Conservation (phyloP, 2,888 invertebrate species). For the Aleiodes leptofemur region DNA sequence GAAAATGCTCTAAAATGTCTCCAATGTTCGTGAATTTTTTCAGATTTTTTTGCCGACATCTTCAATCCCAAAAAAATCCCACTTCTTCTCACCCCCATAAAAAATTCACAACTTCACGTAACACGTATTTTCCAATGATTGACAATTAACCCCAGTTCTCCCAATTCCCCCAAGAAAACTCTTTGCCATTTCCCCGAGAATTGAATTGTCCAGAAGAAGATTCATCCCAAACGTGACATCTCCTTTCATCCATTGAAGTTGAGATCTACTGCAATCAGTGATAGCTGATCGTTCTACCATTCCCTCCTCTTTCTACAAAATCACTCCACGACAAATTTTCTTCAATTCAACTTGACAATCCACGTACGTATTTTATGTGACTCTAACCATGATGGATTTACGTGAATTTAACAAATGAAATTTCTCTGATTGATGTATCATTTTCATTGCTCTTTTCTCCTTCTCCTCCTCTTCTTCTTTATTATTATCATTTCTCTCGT, state of each 20-base stretch:
- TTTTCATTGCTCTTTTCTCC: background rate
- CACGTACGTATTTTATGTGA: conserved; percentile 41
- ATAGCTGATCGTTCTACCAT: conserved; percentile 9
- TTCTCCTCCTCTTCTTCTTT: background rate
- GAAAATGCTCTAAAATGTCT: too few species aligned
- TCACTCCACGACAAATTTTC: conserved; percentile 22
- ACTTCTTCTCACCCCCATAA: too few species aligned
- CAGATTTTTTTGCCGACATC: too few species aligned
- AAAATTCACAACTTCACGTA: too few species aligned
- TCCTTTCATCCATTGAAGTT: background rate
- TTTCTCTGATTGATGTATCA: conserved; percentile 13
- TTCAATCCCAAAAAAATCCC: too few species aligned
- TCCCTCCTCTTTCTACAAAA: conserved; percentile 43
- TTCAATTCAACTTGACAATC: conserved; percentile 31
- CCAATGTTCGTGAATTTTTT: too few species aligned
- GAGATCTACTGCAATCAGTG: background rate
- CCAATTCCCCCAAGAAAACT: background rate
- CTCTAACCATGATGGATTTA: background rate
- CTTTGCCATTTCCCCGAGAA: background rate
- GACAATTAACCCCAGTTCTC: conserved; percentile 13
- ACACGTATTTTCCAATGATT: background rate
- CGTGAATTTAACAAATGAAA: background rate
- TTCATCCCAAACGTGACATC: conserved; percentile 37
- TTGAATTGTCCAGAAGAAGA: conserved; percentile 19
- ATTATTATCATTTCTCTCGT: background rate